Conservation (phyloP, 2,113 vertebrate species). For the Alaudala cheleensis region DNA sequence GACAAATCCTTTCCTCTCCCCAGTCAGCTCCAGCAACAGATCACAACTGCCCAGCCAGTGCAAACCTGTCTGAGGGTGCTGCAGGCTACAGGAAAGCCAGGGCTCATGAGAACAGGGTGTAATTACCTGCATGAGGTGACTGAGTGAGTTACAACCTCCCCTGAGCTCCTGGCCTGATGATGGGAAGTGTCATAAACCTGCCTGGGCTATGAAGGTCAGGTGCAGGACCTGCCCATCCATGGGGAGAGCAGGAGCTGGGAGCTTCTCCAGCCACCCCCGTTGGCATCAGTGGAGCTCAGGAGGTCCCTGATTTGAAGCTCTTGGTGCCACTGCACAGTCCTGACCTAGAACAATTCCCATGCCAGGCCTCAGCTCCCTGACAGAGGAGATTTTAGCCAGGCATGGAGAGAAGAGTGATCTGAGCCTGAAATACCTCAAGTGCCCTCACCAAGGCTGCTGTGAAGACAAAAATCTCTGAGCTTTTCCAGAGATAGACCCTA, state of each 20-base stretch:
- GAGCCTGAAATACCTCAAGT: not conserved
- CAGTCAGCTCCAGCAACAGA: not conserved
- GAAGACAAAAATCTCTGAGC: not conserved
- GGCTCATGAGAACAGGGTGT: not conserved
- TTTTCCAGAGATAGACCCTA: not conserved
- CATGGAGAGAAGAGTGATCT: not conserved
- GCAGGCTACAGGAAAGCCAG: not conserved
- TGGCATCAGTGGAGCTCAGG: not conserved
- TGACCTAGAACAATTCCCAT: fast-evolving
- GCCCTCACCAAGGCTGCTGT: not conserved
- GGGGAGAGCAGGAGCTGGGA: not conserved
- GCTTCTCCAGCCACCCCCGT: not conserved
- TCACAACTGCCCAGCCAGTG: not conserved
- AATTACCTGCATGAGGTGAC: not conserved
- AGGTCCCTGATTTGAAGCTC: not conserved
- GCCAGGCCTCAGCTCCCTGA: not conserved
- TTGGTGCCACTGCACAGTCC: not conserved
- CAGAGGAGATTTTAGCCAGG: not conserved
- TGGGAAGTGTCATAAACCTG: not conserved
- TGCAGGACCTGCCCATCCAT: not conserved
- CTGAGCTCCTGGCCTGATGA: not conserved
- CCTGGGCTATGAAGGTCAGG: fast-evolving
- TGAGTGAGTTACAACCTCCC: not conserved
- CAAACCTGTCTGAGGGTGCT: not conserved
- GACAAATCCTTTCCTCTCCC: not conserved